These are phyloP conservation scores for Aphidius gifuensis DNA, from an alignment of 1,140 invertebrate genomes.

Conservation along the genomic window DNA sequence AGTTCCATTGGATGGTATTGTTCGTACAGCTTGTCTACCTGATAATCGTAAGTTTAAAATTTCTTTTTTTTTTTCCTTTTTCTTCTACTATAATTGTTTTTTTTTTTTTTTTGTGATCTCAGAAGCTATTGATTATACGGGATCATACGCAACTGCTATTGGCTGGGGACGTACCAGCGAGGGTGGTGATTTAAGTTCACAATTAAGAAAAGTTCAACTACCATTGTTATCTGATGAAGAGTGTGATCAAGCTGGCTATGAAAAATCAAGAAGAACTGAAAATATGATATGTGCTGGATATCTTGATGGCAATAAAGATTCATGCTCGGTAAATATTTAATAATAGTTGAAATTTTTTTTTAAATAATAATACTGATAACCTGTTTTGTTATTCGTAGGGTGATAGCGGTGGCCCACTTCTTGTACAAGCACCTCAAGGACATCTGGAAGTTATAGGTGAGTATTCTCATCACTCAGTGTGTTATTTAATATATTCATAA, in stretches of 20 bases:
- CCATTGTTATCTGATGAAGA: slow-evolving; percentile 61
- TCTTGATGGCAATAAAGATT: slow-evolving; percentile 66
- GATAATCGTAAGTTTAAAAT: slow-evolving; percentile 49
- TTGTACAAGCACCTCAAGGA: slow-evolving; percentile 47
- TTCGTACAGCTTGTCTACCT: slow-evolving; percentile 73
- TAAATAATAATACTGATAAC: slow-evolving; percentile 10
- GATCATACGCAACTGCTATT: slow-evolving; percentile 65
- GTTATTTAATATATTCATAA: too few relatives aligned
- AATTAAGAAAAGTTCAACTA: slow-evolving; percentile 60
- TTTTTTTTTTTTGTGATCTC: slow-evolving; percentile 14
- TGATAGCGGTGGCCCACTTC: slow-evolving; percentile 60
- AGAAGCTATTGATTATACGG: slow-evolving; percentile 59
- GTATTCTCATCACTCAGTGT: slow-evolving; percentile 11
- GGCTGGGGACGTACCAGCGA: slow-evolving; percentile 75
- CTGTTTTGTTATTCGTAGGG: slow-evolving; percentile 38
- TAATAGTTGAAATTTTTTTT: neutral
- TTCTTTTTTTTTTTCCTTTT: slow-evolving; percentile 4
- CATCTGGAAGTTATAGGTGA: slow-evolving; percentile 58
- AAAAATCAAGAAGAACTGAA: slow-evolving; percentile 60
- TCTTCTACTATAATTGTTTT: neutral
- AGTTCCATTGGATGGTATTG: slow-evolving; percentile 58
- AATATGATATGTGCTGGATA: slow-evolving; percentile 79
- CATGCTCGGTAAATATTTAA: slow-evolving; percentile 64
- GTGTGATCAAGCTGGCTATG: slow-evolving; percentile 58
- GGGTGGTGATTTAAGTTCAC: slow-evolving; percentile 60